Conservation (phyloP, 2,797 vertebrate genomes). For the Oreonectes daqikongensis region DNA sequence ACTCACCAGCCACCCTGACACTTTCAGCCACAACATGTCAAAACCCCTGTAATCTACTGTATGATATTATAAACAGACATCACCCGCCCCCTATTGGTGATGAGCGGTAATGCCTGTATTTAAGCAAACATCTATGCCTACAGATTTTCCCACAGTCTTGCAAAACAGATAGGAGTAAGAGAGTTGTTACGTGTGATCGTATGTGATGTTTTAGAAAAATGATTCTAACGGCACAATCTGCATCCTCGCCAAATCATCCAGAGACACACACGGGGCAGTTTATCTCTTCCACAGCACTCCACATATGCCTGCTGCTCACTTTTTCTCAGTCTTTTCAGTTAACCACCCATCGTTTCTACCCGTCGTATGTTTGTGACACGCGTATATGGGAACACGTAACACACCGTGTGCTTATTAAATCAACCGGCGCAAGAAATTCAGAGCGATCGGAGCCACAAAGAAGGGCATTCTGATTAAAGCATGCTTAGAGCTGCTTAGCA, state of each 20-base stretch:
- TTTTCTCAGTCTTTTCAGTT: neutral
- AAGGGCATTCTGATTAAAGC: conserved; percentile 73
- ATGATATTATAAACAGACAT: neutral
- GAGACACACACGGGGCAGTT: conserved; percentile 11
- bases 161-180: neutral
- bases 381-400: conserved; percentile 51
- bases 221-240: neutral
- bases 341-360: conserved; percentile 12
- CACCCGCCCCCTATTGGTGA: conserved; percentile 41
- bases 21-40: conserved; percentile 9
- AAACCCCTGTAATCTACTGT: neutral
- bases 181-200: neutral
- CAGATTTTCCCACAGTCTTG: neutral
- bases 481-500: conserved; percentile 74
- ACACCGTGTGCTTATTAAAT: conserved; percentile 70
- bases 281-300: conserved; percentile 4
- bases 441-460: conserved; percentile 72
- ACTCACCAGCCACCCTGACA: conserved; percentile 2
- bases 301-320: neutral
- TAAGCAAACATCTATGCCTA: neutral
- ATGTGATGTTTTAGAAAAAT: neutral
- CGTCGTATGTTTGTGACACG: conserved; percentile 7
- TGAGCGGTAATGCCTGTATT: neutral
- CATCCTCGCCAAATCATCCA: conserved; percentile 2
- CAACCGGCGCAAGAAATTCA: conserved; percentile 65